These are phyloP conservation scores for Rutpela maculata DNA, from an alignment of 2,888 invertebrate genomes.

Conservation along the genomic window DNA sequence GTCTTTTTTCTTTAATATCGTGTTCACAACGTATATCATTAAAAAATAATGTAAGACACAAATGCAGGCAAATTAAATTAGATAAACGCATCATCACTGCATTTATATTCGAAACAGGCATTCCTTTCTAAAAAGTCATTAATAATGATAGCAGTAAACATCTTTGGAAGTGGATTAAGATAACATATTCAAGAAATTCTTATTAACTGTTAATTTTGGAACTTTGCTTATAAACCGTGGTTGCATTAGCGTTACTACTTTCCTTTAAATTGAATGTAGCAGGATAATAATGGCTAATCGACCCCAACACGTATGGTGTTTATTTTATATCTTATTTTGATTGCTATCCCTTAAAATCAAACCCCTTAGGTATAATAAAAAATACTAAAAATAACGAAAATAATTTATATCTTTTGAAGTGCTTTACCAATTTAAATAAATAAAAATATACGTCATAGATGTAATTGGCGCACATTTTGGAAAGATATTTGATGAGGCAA, in stretches of 20 bases:
- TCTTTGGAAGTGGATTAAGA: neutral
- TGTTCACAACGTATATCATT: neutral
- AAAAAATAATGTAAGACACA: neutral
- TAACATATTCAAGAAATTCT: neutral
- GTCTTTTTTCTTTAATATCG: neutral
- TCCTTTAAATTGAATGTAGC: neutral
- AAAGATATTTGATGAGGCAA: too few species aligned
- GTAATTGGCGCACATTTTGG: too few species aligned
- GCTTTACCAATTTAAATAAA: too few species aligned
- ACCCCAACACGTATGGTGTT: too few species aligned
- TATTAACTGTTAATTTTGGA: constrained; percentile 1
- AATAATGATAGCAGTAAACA: neutral
- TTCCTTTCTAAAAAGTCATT: neutral
- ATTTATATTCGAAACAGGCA: neutral
- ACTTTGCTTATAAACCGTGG: neutral
- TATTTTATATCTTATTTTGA: too few species aligned
- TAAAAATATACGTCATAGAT: too few species aligned
- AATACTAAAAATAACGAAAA: too few species aligned
- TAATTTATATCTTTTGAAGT: too few species aligned
- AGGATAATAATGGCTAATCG: too few species aligned
- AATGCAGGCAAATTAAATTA: neutral
- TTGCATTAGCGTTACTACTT: neutral
- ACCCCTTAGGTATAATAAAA: too few species aligned
- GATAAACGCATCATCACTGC: neutral
- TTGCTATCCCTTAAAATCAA: too few species aligned